A percentile compares a stretch with the other conserved stretches of the same genome.
Evolutionary conservation across 2,888 invertebrate species (phyloP).

Genomic region (Heliconius ethilla): DNA sequence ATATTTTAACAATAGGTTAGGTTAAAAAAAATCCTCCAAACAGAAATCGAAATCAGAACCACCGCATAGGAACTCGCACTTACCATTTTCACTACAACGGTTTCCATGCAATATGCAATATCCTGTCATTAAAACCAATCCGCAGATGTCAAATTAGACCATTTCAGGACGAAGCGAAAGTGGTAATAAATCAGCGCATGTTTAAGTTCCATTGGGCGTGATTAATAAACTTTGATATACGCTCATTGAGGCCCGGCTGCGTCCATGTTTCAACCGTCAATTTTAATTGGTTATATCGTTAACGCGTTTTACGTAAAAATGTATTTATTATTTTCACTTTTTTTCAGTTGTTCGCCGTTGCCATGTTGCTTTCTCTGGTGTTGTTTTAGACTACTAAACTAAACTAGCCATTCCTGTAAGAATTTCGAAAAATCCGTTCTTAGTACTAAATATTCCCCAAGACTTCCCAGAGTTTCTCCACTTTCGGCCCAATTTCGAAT

Average conservation of each 20-base stretch:
- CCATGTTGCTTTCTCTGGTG: slow-evolving; percentile 45
- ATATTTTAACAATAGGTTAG: too few relatives aligned
- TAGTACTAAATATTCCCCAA: neutral
- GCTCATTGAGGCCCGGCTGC: slow-evolving; percentile 46
- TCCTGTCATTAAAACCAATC: neutral
- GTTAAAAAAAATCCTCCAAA: too few relatives aligned
- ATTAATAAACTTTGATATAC: slow-evolving; percentile 51
- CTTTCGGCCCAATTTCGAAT: too few relatives aligned
- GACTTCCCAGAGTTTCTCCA: too few relatives aligned
- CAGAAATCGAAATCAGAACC: too few relatives aligned
- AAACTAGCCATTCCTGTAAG: neutral
- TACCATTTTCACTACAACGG: slow-evolving; percentile 44
- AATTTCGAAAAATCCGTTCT: neutral
- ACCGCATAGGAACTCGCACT: neutral
- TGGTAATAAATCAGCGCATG: slow-evolving; percentile 69
- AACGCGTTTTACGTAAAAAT: slow-evolving; percentile 46
- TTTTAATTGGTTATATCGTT: slow-evolving; percentile 51
- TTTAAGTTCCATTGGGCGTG: slow-evolving; percentile 58
- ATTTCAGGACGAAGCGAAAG: slow-evolving; percentile 70
- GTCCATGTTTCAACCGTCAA: slow-evolving; percentile 45
- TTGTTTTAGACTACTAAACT: slow-evolving; percentile 8
- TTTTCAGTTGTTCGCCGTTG: slow-evolving; percentile 37
- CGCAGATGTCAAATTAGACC: slow-evolving; percentile 65
- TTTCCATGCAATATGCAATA: slow-evolving; percentile 34
- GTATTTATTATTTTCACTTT: slow-evolving; percentile 47